Base-by-base conservation (phyloP, 2,888 invertebrate genomes). In the Sphaerophoria taeniata region DNA sequence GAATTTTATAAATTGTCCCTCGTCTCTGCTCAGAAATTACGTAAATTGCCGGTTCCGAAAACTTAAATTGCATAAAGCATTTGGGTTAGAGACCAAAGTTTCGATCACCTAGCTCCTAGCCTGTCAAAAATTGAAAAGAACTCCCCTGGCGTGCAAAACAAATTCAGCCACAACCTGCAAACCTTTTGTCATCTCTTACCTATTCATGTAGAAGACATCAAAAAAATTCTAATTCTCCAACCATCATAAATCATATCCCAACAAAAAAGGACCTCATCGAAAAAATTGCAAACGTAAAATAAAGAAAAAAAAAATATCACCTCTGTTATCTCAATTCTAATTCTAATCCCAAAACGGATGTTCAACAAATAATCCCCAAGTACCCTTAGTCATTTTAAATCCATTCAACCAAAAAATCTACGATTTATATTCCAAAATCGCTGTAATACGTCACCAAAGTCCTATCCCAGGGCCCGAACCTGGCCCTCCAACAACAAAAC, bases 391-490 rank as follows among this genome's bases (percentile, higher is more conserved):
- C 14, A 61, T 72, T 61, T 33, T n/a, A 55, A 73, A 43, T 31
- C 55, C 34, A 34, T 14, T 34, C 63, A 63, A 31, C 63, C 55
- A 74, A 47, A 43, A 34, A 67, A 47, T 24, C 39, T 16, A 16
- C 36, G 33, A 75, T 49, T 75, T 63, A 56, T 56, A 49, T 51
- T 43, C 16, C 5, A 16, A 53, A 51, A 69, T 69, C 53, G 16
- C 53, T 61, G 51, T 16, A 60, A 69, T 33, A 75, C 39, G 69
- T 53, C 76, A 69, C 60, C 51, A 49, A 58, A 67, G 39, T 60
- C 31, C 36, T 31, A 33, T 31, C 45, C 39, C 2, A 56, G 2
- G 2, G 33, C 24, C 24, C 24, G 33, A 51, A 65, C 43, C 53
- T 31, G n/a, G 12, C 51, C 39, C 1, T 2, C 24, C 24, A 24